Base-by-base conservation (phyloP, 2,797 vertebrate species). In the Siniperca scherzeri region DNA sequence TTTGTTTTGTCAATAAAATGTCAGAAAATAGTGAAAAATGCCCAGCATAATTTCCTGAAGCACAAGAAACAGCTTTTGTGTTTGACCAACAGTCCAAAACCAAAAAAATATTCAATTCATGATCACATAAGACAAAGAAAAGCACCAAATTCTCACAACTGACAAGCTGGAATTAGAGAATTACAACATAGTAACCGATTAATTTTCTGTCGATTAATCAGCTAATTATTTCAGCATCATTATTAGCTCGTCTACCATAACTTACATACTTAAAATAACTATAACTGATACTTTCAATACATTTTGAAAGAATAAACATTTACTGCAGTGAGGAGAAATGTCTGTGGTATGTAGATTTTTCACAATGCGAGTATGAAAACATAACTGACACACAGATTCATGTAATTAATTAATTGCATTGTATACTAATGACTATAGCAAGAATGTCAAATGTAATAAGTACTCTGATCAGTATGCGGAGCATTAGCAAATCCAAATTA, bases 401-500 rank as follows among this genome's bases (percentile, higher is more conserved):
- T 65, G 48, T 27, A 44, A 70, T 70, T 52, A 67, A 61, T 57
- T 62, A 1, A 76, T 22, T 69, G 8, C 36, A 79, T 61, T 57
- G 17, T 19, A 59, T 6, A 65, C 38, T 44, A 80, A 69, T 57
- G 25, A 56, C 13, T 62, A 42, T 38, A 44, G 5, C 33, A 68
- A 50, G 8, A 22, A 25, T 66, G 65, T 74, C 14, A 71, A 3
- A 70, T 55, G 64, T 46, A 65, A 61, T 67, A 50, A 77, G 61
- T 14, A 55, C 44, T n/a, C 46, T 81, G 56, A 52, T 46, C 40
- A 36, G 70, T 38, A 21, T 4, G 10, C n/a, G 1, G 16, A 50
- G 56, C 77, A 70, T 74, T 52, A 62, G 59, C 38, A 17, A 44
- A 19, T 68, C 9, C 4, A 42, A 59, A 62, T 62, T 53, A 79